A percentile compares a stretch with the other conserved stretches of the same genome.
Evolutionary conservation across 2,888 invertebrate species (phyloP).

Genomic region (Pandemis corylana): DNA sequence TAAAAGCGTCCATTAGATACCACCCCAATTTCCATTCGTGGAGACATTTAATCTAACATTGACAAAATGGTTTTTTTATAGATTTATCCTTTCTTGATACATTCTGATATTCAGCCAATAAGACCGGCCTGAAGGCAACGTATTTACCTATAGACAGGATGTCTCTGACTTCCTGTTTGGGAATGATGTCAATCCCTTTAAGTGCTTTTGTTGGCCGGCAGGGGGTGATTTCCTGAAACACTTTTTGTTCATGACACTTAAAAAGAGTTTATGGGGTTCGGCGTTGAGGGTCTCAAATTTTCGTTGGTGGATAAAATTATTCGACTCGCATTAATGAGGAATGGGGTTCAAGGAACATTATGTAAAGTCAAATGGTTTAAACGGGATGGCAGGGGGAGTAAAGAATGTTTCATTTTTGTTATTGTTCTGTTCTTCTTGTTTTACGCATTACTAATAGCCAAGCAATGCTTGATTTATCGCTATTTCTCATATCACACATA

Average conservation of each 20-base stretch:
- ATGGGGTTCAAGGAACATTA: background rate
- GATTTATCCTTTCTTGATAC: background rate
- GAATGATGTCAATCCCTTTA: constrained; percentile 34
- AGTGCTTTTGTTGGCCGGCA: constrained; percentile 25
- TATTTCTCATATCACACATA: too few relatives aligned
- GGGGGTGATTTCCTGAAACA: constrained; percentile 24
- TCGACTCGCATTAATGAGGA: constrained; percentile 5
- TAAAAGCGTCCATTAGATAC: background rate
- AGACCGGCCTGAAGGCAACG: background rate
- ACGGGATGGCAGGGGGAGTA: background rate
- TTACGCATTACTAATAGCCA: too few relatives aligned
- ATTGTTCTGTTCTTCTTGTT: background rate
- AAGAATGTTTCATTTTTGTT: background rate
- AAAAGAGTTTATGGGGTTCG: constrained; percentile 26
- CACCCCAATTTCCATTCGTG: background rate
- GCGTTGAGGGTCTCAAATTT: constrained; percentile 10
- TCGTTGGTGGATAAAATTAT: constrained; percentile 13
- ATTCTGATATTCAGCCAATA: background rate
- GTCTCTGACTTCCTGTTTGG: constrained; percentile 1
- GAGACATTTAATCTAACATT: too few relatives aligned
- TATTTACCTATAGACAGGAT: constrained; percentile 12
- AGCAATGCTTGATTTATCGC: background rate
- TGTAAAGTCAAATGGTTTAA: background rate
- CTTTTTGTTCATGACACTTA: constrained; percentile 32
- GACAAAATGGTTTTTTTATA: too few relatives aligned